phyloP scores from a whole-genome alignment of 64 coral and sea anemone genomes.

The Actinia tenebrosa region DNA sequence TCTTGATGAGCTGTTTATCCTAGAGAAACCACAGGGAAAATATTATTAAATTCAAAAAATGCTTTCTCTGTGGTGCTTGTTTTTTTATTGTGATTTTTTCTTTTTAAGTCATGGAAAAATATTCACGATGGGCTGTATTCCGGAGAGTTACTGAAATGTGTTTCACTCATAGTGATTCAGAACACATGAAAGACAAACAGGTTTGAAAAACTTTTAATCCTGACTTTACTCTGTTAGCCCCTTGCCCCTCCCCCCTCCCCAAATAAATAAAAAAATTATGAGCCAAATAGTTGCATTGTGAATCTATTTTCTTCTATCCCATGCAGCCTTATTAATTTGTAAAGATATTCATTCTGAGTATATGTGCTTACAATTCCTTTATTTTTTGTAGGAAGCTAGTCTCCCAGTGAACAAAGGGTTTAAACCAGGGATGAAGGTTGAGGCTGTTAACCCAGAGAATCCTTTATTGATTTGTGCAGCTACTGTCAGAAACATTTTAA shows the following conservation, averaged over 20 bases:
- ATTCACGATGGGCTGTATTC: not conserved
- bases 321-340: too few species aligned
- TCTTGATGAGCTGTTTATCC: too few species aligned
- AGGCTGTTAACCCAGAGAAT: constrained; percentile 71
- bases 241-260: not conserved
- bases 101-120: constrained; percentile 19
- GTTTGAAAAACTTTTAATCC: not conserved
- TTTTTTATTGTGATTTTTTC: not conserved
- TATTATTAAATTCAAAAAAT: too few species aligned
- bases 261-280: not conserved
- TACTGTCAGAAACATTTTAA: constrained; percentile 51
- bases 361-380: too few species aligned
- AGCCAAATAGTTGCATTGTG: too few species aligned
- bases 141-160: not conserved
- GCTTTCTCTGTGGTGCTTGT: not conserved
- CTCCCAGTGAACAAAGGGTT: constrained; percentile 38
- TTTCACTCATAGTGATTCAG: not conserved
- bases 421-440: constrained; percentile 62
- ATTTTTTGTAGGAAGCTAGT: constrained; percentile 30
- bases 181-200: not conserved
- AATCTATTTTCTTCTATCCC: too few species aligned
- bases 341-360: too few species aligned
- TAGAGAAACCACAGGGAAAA: too few species aligned
- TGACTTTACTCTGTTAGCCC: not conserved
- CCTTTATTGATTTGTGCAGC: constrained; percentile 86